Evolutionary conservation across 2,113 vertebrate species (phyloP).

Genomic region (Hirundichthys speculiger): DNA sequence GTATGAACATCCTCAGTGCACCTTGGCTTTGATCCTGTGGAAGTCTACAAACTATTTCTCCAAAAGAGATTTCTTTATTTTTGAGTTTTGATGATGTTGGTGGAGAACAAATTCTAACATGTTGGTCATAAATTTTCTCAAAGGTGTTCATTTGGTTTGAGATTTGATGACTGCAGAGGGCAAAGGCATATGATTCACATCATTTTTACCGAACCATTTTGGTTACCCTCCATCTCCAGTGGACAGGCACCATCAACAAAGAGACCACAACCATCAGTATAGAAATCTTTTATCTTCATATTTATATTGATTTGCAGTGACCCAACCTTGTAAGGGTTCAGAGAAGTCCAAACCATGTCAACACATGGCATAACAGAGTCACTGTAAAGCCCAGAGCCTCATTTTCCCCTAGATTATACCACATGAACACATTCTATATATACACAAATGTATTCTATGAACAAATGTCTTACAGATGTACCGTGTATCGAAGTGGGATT

Average conservation of each 20-base stretch:
- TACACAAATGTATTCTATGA: conserved; percentile 61
- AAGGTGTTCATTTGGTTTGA: no score
- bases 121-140: no score
- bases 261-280: background rate
- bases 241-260: no score
- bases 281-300: conserved; percentile 6
- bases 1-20: no score
- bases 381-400: background rate
- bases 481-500: conserved; percentile 55
- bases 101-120: no score
- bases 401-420: background rate
- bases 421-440: background rate
- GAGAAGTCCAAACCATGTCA: background rate
- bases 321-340: background rate
- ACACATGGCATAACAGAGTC: background rate
- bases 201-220: no score
- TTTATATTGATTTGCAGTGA: background rate
- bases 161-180: no score
- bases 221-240: no score
- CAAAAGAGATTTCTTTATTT: no score
- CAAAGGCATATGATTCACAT: no score
- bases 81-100: no score
- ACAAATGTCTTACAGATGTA: conserved; percentile 83
- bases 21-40: conserved; percentile 13
- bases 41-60: background rate